Percentiles rank a stretch among this genome's conserved stretches.
Evolutionary conservation across 2,113 vertebrate species (phyloP).

Genomic region (Sphaerodactylus townsendi): DNA sequence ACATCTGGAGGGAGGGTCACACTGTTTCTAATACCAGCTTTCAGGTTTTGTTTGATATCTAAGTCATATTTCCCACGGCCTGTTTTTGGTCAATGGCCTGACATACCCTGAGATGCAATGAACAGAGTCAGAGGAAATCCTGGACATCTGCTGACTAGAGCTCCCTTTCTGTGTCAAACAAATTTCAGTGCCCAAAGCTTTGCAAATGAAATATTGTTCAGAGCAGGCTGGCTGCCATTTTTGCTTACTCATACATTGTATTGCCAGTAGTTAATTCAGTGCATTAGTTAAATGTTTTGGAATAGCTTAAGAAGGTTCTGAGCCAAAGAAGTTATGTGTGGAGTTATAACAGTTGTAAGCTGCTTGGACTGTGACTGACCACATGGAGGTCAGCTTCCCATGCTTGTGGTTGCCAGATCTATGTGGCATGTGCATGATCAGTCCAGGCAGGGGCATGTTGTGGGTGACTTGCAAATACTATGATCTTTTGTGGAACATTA

Average conservation of each 20-base stretch:
- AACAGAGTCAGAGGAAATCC: not conserved
- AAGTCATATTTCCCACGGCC: not conserved
- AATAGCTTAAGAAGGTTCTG: slow-evolving; percentile 11
- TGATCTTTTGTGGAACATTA: not conserved
- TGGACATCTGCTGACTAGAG: not conserved
- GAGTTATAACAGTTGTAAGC: not conserved
- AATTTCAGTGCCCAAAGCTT: slow-evolving; percentile 18
- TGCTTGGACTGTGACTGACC: not conserved
- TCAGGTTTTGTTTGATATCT: slow-evolving; percentile 3
- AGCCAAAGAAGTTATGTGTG: not conserved
- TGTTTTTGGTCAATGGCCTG: not conserved
- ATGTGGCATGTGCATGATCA: not conserved
- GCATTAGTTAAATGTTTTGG: slow-evolving; percentile 10
- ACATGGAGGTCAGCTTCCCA: not conserved
- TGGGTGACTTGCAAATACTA: not conserved
- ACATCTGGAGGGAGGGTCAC: not conserved
- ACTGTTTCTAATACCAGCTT: not conserved
- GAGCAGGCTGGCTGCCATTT: not conserved
- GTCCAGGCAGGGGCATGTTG: not conserved
- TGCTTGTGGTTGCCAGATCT: not conserved
- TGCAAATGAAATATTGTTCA: not conserved
- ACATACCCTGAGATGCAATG: not conserved
- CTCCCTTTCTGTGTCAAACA: slow-evolving; percentile 23
- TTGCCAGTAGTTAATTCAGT: slow-evolving; percentile 13
- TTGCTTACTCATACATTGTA: slow-evolving; percentile 19